Evolutionary conservation across 37 sponge, comb jelly and placozoan species (phyloP), one percentile per base, ranked within the genome.

Genomic region (Diacarnus erythraeanus): DNA sequence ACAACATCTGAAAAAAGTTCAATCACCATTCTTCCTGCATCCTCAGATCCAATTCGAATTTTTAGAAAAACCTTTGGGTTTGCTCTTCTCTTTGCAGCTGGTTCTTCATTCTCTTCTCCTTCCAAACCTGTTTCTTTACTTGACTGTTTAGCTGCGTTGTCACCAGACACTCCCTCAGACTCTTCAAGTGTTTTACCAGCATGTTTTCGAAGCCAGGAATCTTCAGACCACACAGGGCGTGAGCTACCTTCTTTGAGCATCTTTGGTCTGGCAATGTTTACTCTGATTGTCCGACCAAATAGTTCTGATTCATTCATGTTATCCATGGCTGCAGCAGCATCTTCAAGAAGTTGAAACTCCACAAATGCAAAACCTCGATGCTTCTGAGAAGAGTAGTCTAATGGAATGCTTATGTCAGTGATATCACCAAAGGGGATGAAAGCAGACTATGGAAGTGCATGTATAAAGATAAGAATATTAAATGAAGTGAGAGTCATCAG

Each of bases 341-440:
- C 99, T 73, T 99, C 99, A 27, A 90, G 81, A 20, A 83, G 74
- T 78, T 96, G 96, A 64, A 94, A 96, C 75, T 99, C 99, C 33
- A 99, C 97, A 73, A 99, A 99, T 0, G 93, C 94, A 84, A 96
- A 99, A 30, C 93, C 97, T 42, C 97, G 90, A 78, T 96, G 97
- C 69, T 96, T 96, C 70, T 93, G 90, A 1, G 95, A 86, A 21
- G 86, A 65, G 74, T 90, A 99, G 81, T 99, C 99, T 44, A 96
- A 86, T 22, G 99, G 99, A 31, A 99, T 92, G 42, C 83, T 75
- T 42, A 99, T 90, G 71, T 99, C 99, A 31, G 81, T 77, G 27
- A 99, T 91, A 69, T 99, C 99, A 20, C 99, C 99, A 71, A 99
- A 99, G 0, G 97, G 97, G 60, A 99, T 96, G 74, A 99, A 99